These are phyloP conservation scores for Aphelenchoides avenae DNA, from an alignment of 1,140 invertebrate genomes.

Conservation along the genomic window DNA sequence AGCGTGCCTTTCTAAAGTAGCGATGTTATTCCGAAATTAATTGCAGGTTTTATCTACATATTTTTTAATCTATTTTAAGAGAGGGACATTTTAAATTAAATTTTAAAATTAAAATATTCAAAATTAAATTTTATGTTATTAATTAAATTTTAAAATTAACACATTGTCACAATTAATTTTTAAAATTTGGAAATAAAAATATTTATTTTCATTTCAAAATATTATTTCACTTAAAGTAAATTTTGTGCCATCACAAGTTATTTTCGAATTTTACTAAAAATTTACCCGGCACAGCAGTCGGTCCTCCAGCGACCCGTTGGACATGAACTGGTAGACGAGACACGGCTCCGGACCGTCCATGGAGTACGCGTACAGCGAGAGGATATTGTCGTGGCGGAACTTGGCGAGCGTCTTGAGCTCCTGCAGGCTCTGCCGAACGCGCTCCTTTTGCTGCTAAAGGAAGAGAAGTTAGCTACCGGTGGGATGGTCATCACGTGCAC, in stretches of 20 bases:
- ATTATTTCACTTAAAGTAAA: too few species aligned
- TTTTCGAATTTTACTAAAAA: too few species aligned
- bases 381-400: conserved; percentile 84
- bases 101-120: conserved; percentile 3
- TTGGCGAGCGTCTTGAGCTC: conserved; percentile 70
- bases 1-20: conserved; percentile 62
- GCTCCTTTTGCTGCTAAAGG: conserved; percentile 54
- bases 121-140: too few species aligned
- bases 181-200: too few species aligned
- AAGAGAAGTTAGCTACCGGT: too few species aligned
- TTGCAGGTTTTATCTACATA: conserved; percentile 14
- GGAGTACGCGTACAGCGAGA: conserved; percentile 82
- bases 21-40: too few species aligned
- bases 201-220: too few species aligned
- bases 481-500: too few species aligned
- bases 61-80: not conserved
- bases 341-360: conserved; percentile 72
- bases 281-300: conserved; percentile 69
- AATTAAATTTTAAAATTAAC: too few species aligned
- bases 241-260: too few species aligned
- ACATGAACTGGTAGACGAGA: conserved; percentile 86
- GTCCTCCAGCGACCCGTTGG: conserved; percentile 83
- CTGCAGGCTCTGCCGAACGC: conserved; percentile 70
- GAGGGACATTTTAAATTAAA: too few species aligned
- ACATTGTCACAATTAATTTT: too few species aligned